A percentile compares a stretch with the other conserved stretches of the same genome.
Evolutionary conservation across 2,888 invertebrate genomes (phyloP).

Genomic region (Nemapogon koenigi): DNA sequence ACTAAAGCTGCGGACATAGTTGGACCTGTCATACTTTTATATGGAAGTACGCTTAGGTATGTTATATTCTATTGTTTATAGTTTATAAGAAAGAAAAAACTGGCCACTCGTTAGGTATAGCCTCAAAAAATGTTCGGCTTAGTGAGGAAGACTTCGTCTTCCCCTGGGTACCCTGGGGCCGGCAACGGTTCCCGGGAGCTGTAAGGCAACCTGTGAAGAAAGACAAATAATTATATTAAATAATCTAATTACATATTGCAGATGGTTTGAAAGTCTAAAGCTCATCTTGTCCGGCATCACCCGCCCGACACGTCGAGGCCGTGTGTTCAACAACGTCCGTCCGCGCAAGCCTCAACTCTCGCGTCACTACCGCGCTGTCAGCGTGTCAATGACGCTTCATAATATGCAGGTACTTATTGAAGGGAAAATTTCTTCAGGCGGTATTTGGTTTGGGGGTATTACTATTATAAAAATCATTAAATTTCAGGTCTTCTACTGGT

Average conservation of each 20-base stretch:
- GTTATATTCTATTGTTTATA: not conserved
- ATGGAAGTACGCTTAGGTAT: constrained; percentile 87
- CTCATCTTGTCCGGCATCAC: constrained; percentile 91
- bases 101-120: too few relatives aligned
- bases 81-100: not conserved
- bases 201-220: too few relatives aligned
- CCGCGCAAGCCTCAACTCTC: constrained; percentile 91
- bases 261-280: constrained; percentile 96
- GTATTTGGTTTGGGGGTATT: not conserved
- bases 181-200: too few relatives aligned
- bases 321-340: constrained; percentile 82
- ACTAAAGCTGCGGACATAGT: constrained; percentile 52
- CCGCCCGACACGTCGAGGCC: constrained; percentile 91
- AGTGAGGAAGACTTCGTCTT: too few relatives aligned
- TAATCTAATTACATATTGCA: too few relatives aligned
- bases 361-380: constrained; percentile 88
- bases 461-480: not conserved
- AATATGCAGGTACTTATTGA: constrained; percentile 67
- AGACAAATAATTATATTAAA: too few relatives aligned
- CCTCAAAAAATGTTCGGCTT: too few relatives aligned
- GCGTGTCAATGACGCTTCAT: constrained; percentile 86
- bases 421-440: not conserved
- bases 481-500: constrained; percentile 87
- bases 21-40: constrained; percentile 80
- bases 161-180: too few relatives aligned